A percentile compares a stretch with the other conserved stretches of the same genome.
Evolutionary conservation across 2,888 invertebrate species (phyloP).

Genomic region (Cerastis rubricosa): DNA sequence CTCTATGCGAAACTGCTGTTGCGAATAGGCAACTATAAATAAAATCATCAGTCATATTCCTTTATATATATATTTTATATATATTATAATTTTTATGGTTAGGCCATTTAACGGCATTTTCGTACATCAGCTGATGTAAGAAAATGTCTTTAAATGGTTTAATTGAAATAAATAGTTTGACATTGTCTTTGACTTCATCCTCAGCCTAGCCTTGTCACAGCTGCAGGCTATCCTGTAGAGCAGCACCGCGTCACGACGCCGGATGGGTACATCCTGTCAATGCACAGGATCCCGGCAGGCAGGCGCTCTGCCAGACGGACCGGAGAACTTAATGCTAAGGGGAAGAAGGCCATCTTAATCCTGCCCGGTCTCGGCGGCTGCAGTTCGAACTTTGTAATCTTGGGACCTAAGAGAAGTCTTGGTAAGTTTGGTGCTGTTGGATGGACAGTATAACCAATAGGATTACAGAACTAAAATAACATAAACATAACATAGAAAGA

Average conservation of each 20-base stretch:
- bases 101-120: too few species aligned
- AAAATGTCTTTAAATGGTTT: not conserved
- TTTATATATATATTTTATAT: too few species aligned
- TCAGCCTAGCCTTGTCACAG: slow-evolving; percentile 87
- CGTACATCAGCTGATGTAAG: too few species aligned
- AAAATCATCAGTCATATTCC: too few species aligned
- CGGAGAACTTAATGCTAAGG: slow-evolving; percentile 72
- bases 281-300: slow-evolving; percentile 91
- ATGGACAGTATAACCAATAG: not conserved
- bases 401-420: slow-evolving; percentile 92
- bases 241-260: slow-evolving; percentile 87
- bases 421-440: slow-evolving; percentile 75
- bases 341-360: slow-evolving; percentile 86
- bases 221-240: slow-evolving; percentile 88
- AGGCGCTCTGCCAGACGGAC: slow-evolving; percentile 78
- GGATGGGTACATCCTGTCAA: slow-evolving; percentile 91
- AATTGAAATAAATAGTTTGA: not conserved
- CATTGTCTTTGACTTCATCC: slow-evolving; percentile 39
- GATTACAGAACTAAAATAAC: not conserved
- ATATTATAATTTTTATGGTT: too few species aligned
- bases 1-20: too few species aligned
- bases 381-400: slow-evolving; percentile 93
- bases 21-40: too few species aligned
- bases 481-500: too few species aligned
- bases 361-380: slow-evolving; percentile 92